Evolutionary conservation across 2,797 vertebrate genomes (phyloP).

Genomic region (Gouania willdenowi): DNA sequence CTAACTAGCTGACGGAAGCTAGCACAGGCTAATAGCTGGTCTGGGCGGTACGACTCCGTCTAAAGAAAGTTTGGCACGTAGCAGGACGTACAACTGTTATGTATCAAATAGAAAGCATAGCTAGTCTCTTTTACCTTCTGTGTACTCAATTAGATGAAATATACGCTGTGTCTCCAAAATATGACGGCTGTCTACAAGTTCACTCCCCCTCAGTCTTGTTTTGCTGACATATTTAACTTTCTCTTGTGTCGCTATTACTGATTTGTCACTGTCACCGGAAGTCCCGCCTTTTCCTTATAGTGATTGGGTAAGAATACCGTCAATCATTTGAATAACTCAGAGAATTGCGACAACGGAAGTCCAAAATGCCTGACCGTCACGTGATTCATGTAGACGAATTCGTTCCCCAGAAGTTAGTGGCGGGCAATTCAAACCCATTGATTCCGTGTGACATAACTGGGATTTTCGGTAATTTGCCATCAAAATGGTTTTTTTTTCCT

Average conservation of each 20-base stretch:
- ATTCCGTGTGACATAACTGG: too few relatives aligned
- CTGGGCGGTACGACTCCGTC: conserved; percentile 7
- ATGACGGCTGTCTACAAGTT: conserved; percentile 69
- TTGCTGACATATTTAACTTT: conserved; percentile 70
- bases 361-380: too few relatives aligned
- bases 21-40: conserved; percentile 38
- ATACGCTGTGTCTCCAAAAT: conserved; percentile 65
- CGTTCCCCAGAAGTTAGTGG: too few relatives aligned
- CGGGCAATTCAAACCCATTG: too few relatives aligned
- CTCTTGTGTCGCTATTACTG: conserved; percentile 42
- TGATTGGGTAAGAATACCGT: conserved; percentile 50
- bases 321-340: conserved; percentile 30
- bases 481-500: too few relatives aligned
- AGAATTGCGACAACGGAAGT: too few relatives aligned
- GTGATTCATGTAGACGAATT: too few relatives aligned
- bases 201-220: conserved; percentile 70
- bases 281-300: background rate
- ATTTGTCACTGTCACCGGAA: conserved; percentile 70
- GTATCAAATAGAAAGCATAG: background rate
- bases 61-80: conserved; percentile 43
- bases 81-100: background rate
- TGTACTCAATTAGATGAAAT: conserved; percentile 22
- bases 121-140: conserved; percentile 53
- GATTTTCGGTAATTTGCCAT: too few relatives aligned
- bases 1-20: conserved; percentile 37